phyloP scores from a whole-genome alignment of 2,888 invertebrate species.

The Ommatoiulus sabulosus region DNA sequence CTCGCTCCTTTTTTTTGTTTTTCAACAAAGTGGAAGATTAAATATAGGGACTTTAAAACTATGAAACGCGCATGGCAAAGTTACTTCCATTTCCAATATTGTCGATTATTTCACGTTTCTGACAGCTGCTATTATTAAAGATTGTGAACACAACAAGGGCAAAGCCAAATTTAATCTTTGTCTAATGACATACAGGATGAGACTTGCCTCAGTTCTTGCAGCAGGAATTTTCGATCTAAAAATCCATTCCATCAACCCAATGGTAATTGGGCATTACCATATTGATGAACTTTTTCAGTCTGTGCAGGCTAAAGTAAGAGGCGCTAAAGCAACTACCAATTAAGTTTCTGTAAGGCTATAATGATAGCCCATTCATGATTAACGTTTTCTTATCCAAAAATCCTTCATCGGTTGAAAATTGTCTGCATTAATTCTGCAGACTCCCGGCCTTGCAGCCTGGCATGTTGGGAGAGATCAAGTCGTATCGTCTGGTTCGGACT shows the following conservation, averaged over 20 bases:
- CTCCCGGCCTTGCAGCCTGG: too few species aligned
- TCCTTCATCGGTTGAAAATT: too few species aligned
- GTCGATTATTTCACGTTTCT: background rate
- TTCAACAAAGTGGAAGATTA: background rate
- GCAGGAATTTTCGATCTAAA: conserved; percentile 21
- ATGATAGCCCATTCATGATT: too few species aligned
- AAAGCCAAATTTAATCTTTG: background rate
- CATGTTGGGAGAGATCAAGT: too few species aligned
- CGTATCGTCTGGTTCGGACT: background rate
- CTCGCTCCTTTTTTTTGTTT: too few species aligned
- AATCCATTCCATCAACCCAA: conserved; percentile 50
- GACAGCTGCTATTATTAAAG: background rate
- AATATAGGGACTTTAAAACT: too few species aligned
- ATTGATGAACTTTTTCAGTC: background rate
- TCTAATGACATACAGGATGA: background rate
- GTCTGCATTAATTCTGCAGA: too few species aligned
- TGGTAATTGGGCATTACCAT: background rate
- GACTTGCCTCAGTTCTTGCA: background rate
- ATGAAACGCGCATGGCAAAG: too few species aligned
- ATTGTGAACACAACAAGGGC: background rate
- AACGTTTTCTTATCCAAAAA: too few species aligned
- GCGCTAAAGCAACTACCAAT: conserved; percentile 1
- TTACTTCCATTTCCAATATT: background rate
- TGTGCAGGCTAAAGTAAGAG: conserved; percentile 51
- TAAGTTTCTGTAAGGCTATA: too few species aligned